Evolutionary conservation across 2,888 invertebrate species (phyloP), one percentile per base, ranked within the genome.

Genomic region (Lasioglossum vierecki): DNA sequence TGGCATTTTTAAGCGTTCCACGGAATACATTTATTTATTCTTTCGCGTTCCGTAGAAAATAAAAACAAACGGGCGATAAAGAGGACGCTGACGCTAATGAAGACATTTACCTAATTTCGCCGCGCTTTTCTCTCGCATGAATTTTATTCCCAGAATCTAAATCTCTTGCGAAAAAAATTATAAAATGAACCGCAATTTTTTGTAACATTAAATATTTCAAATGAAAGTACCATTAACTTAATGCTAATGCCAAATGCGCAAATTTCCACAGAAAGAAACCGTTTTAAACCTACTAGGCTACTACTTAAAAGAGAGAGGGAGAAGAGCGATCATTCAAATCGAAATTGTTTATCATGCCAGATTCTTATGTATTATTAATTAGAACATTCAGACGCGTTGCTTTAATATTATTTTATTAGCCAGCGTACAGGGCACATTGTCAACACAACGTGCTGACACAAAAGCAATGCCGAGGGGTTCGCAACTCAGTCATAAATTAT

Each of bases 391-490:
- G 6, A 30, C 26, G 26, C 13, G 2, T 60, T 60, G 53, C 22
- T 66, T 30, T 39, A 18, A 39, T 39, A 68, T 68, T 68, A 8
- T 68, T 68, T 68, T 9, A 39, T 68, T 39, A 39, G 22, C 9
- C 35, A 11, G 6, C 71, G 60, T 11, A 66, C 4, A 1, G 3
- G 26, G 44, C 15, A 4, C 18, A 39, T 18, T 39, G 39, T 41
- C 39, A 5, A 68, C n/a, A n/a, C 35, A n/a, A 63, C 15, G 41
- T 11, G 30, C 18, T 30, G 35, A 57, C 68, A 49, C 41, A 8
- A 35, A 60, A 49, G 78, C 70, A 30, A 70, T 6, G 15, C 30
- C 73, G 66, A 88, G 30, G 81, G 76, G 79, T 73, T 74, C 84
- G 80, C 77, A 60, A 41, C 74, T 68, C 68, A 41, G 39, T 68